Evolutionary conservation across 2,888 invertebrate species (phyloP).

Genomic region (Drosophila nigricruria): DNA sequence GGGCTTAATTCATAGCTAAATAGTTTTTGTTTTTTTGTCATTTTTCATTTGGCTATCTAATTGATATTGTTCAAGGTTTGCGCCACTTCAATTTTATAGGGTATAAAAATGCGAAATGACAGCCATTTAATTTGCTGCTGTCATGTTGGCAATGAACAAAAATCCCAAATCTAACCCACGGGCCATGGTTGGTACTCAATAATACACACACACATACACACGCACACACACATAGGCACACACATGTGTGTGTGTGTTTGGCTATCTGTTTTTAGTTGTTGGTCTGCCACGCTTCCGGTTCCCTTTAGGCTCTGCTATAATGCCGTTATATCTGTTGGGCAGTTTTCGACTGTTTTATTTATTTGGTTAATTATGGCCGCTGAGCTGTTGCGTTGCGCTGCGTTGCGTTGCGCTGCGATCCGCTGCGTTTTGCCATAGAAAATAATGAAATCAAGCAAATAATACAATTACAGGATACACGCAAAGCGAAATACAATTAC

Average conservation of each 20-base stretch:
- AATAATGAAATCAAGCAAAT: conserved; percentile 78
- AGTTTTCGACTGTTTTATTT: conserved; percentile 74
- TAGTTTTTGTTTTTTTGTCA: background rate
- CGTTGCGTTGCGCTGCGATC: conserved; percentile 30
- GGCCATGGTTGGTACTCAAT: conserved; percentile 65
- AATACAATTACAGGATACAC: conserved; percentile 76
- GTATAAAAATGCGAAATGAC: conserved; percentile 48
- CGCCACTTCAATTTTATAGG: conserved; percentile 20
- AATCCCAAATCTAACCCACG: conserved; percentile 71
- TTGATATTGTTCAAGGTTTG: conserved; percentile 19
- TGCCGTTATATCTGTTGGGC: conserved; percentile 53
- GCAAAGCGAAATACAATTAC: conserved; percentile 79
- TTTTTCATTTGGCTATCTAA: conserved; percentile 20
- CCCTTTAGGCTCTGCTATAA: conserved; percentile 51
- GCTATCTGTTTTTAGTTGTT: conserved; percentile 30
- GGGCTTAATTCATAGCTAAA: background rate
- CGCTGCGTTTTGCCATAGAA: conserved; percentile 35
- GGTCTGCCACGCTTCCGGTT: conserved; percentile 41
- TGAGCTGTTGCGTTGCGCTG: conserved; percentile 24
- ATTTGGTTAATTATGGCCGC: conserved; percentile 77
- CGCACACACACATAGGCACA: too few species aligned
- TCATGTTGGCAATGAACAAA: conserved; percentile 68
- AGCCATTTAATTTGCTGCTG: conserved; percentile 76
- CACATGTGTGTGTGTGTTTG: conserved; percentile 16
- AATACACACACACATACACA: conserved; percentile 22